Evolutionary conservation across 1,140 invertebrate species (phyloP), one percentile per base, ranked within the genome.

Genomic region (Drosophila burlai): DNA sequence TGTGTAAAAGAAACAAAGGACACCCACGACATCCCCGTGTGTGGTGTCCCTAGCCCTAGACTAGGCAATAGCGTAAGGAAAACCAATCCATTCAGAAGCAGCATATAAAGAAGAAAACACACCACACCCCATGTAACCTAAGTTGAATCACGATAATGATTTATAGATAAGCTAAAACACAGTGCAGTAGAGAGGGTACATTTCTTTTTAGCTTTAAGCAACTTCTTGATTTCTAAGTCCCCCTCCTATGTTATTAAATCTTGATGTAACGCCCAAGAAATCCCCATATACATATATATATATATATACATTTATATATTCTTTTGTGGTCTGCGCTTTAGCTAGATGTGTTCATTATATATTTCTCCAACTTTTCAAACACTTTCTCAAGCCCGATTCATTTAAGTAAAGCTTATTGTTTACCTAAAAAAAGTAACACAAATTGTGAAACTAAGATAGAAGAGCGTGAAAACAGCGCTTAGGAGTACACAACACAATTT

Each of bases 271-370:
- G 38, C 26, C 62, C 55, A 55, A 62, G 55, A 38, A 55, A 52
- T 61, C 62, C 74, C 64, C 61, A 21, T 47, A 31, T 29, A 21
- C 21, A 24, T 24, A 24, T 24, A 24, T 24, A 24, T 24, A 24
- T 24, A 24, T 24, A 50, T 8, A 34, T 52, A 52, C 7, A 36
- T 38, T 26, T 49, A 71, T 75, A 75, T 54, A 60, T 77, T 60
- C 42, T 57, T 77, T 78, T 38, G 57, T 62, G 63, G 63, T 62
- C 65, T 72, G 68, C 68, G 64, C 68, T 71, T 72, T 69, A 36
- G 66, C 69, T 64, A 50, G 49, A 77, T 87, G 84, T 87, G 84
- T 87, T 87, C 84, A 87, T 89, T 38, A 62, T 83, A 58, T 89
- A 74, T 82, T 83, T 83, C 59, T 78, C 59, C 60, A 63, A 63